A percentile compares a stretch with the other conserved stretches of the same genome.
Conservation (phyloP, 2,888 invertebrate genomes). For the Tipula vernalis region DNA sequence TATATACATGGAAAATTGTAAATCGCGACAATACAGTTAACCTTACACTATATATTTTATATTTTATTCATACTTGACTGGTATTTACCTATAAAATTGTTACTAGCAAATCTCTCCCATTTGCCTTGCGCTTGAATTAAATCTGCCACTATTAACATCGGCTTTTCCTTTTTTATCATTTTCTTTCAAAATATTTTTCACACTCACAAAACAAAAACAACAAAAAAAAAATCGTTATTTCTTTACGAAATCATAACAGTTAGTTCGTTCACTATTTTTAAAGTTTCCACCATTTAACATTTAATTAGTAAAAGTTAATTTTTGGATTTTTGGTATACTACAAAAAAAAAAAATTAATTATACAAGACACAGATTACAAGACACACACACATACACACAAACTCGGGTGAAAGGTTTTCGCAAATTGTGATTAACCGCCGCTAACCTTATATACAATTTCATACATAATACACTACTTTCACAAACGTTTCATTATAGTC, state of each 20-base stretch:
- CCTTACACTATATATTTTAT: background rate
- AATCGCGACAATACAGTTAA: background rate
- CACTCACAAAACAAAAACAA: background rate
- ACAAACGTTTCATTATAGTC: background rate
- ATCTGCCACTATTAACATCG: conserved; percentile 21
- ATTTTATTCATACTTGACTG: background rate
- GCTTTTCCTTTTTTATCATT: conserved; percentile 22
- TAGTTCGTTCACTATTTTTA: background rate
- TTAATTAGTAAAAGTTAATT: background rate
- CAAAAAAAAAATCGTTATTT: background rate
- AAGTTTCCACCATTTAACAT: background rate
- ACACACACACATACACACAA: background rate
- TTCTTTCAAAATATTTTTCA: conserved; percentile 9
- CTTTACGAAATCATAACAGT: background rate
- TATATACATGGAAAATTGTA: background rate
- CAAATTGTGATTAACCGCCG: background rate
- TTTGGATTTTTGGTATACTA: background rate
- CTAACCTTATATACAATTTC: background rate
- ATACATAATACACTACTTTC: background rate
- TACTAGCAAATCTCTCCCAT: conserved; percentile 21
- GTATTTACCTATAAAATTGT: conserved; percentile 6
- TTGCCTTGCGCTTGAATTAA: conserved; percentile 21
- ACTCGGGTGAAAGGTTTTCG: background rate
- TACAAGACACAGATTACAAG: background rate
- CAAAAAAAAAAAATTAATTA: background rate